These are phyloP conservation scores for Lithosia quadra DNA, from an alignment of 2,888 invertebrate species.

Conservation along the genomic window DNA sequence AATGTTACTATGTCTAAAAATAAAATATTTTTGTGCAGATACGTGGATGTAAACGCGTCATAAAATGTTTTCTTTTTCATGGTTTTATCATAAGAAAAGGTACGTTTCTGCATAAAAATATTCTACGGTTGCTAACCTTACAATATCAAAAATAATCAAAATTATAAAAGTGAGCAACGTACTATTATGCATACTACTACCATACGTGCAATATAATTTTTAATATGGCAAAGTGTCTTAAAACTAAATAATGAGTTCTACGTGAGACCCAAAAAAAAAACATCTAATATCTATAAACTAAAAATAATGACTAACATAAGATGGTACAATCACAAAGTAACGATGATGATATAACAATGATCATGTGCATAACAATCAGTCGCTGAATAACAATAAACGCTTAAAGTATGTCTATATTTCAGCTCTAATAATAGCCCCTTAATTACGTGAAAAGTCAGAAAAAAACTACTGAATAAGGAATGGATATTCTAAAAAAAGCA, in stretches of 20 bases:
- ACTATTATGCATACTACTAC: constrained; percentile 69
- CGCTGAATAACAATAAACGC: constrained; percentile 75
- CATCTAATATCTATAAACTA: constrained; percentile 43
- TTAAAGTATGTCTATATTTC: constrained; percentile 71
- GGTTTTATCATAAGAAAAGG: constrained; percentile 18
- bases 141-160: constrained; percentile 54
- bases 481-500: constrained; percentile 70
- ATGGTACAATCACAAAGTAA: constrained; percentile 59
- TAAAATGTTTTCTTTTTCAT: constrained; percentile 17
- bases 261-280: constrained; percentile 63
- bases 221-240: constrained; percentile 55
- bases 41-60: constrained; percentile 35
- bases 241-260: constrained; percentile 63
- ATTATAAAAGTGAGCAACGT: constrained; percentile 65
- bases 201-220: constrained; percentile 65
- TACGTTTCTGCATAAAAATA: constrained; percentile 58
- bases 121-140: constrained; percentile 43
- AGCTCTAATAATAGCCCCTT: constrained; percentile 67
- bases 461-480: constrained; percentile 78
- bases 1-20: constrained; percentile 59
- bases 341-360: constrained; percentile 46
- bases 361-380: constrained; percentile 76
- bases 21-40: constrained; percentile 61
- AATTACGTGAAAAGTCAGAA: constrained; percentile 65
- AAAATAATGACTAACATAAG: constrained; percentile 59